Conservation (phyloP, 2,797 vertebrate species). For the Chloroceryle inda region DNA sequence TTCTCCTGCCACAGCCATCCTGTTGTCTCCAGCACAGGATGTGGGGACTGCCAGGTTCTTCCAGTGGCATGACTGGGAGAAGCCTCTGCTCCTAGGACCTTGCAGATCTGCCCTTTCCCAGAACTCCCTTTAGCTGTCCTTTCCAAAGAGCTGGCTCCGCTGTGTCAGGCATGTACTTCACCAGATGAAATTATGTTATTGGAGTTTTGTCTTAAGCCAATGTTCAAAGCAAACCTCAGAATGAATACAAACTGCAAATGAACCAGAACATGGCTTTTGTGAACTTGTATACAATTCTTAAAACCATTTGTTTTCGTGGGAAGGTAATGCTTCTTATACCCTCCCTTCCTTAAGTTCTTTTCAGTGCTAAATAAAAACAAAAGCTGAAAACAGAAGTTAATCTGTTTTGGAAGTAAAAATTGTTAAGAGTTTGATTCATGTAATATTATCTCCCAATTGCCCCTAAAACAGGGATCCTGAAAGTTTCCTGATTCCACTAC, state of each 20-base stretch:
- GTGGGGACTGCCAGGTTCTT: background rate
- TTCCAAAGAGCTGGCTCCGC: background rate
- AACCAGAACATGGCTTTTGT: background rate
- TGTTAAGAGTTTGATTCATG: background rate
- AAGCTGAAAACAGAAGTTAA: conserved; percentile 5
- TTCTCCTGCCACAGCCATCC: background rate
- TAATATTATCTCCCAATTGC: conserved; percentile 7
- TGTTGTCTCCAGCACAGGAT: background rate
- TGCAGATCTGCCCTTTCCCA: background rate
- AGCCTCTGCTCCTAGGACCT: background rate
- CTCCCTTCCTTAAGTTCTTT: conserved; percentile 53
- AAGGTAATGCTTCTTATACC: conserved; percentile 47
- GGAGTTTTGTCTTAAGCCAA: background rate
- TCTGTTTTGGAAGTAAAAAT: too few relatives aligned
- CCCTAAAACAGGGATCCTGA: background rate
- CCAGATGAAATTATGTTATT: background rate
- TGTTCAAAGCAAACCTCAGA: background rate
- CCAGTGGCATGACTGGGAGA: background rate
- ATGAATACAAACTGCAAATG: background rate
- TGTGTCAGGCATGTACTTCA: background rate
- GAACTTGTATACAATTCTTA: background rate
- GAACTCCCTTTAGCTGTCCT: background rate
- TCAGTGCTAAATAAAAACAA: conserved; percentile 57
- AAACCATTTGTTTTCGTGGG: background rate
- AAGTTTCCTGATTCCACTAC: background rate